Evolutionary conservation across 2,888 invertebrate species (phyloP).

Genomic region (Morpho achilles): DNA sequence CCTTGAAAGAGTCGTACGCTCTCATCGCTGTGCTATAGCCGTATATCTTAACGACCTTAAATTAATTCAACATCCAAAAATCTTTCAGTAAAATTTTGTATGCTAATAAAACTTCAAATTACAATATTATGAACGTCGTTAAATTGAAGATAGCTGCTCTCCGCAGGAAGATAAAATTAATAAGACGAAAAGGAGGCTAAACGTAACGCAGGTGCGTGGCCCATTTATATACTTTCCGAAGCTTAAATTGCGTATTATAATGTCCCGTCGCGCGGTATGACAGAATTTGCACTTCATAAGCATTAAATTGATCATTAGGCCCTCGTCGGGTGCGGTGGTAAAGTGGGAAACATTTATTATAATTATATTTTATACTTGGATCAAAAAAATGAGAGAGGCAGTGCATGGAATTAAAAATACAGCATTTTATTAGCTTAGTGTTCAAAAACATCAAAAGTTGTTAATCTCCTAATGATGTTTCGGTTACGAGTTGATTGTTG

Average conservation of each 20-base stretch:
- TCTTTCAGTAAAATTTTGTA: not conserved
- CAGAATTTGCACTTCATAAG: slow-evolving; percentile 77
- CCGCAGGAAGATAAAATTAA: slow-evolving; percentile 35
- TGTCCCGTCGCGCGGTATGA: slow-evolving; percentile 67
- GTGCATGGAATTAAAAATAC: no score
- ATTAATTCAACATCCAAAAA: no score
- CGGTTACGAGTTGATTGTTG: no score
- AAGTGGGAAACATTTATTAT: slow-evolving; percentile 43
- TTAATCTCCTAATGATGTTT: no score
- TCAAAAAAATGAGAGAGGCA: no score
- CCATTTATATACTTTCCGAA: slow-evolving; percentile 69
- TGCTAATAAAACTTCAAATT: not conserved
- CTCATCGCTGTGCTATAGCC: no score
- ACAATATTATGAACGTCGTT: slow-evolving; percentile 25
- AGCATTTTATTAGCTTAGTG: no score
- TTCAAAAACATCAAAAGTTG: no score
- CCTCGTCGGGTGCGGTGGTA: slow-evolving; percentile 47
- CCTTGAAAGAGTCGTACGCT: no score
- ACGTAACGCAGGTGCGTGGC: slow-evolving; percentile 28
- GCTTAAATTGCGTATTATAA: slow-evolving; percentile 71
- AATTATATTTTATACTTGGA: no score
- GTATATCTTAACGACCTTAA: no score
- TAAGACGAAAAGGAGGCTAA: slow-evolving; percentile 28
- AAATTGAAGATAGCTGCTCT: slow-evolving; percentile 22
- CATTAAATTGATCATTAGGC: slow-evolving; percentile 71